These are phyloP conservation scores for Apostichopus parvimensis DNA, from an alignment of 35 echinoderm and acorn worm genomes.

Conservation along the genomic window DNA sequence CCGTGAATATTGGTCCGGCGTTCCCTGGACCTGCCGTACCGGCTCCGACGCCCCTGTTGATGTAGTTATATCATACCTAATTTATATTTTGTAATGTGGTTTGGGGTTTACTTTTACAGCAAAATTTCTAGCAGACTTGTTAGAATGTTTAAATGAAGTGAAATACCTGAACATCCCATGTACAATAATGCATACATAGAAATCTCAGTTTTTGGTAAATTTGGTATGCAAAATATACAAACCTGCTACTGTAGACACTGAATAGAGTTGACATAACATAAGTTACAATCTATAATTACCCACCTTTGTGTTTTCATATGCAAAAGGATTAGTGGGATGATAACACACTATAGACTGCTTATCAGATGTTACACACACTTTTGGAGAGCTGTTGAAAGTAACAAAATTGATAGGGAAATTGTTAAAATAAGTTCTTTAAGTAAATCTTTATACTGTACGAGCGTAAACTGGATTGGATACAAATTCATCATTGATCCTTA, in stretches of 20 bases:
- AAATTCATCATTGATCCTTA: too few species aligned
- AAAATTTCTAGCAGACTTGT: not conserved
- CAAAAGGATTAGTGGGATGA: constrained; percentile 67
- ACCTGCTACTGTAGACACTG: not conserved
- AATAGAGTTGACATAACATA: not conserved
- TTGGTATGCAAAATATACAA: not conserved
- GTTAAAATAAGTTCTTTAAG: too few species aligned
- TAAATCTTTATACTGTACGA: too few species aligned
- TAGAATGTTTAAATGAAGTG: not conserved
- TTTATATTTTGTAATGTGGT: too few species aligned
- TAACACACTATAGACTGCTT: constrained; percentile 65
- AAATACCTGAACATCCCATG: too few species aligned
- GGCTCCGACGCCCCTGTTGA: too few species aligned
- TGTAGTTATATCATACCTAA: too few species aligned
- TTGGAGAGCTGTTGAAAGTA: constrained; percentile 12
- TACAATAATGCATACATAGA: too few species aligned
- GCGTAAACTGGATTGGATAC: too few species aligned
- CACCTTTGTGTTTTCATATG: constrained; percentile 82
- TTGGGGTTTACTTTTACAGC: too few species aligned
- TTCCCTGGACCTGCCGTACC: too few species aligned
- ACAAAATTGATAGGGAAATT: not conserved
- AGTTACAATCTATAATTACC: not conserved
- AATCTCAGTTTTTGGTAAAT: not conserved
- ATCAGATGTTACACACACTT: constrained; percentile 58
- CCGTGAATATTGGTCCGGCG: too few species aligned